These are phyloP conservation scores for Lophius americanus DNA, from an alignment of 2,797 vertebrate genomes.

Conservation along the genomic window DNA sequence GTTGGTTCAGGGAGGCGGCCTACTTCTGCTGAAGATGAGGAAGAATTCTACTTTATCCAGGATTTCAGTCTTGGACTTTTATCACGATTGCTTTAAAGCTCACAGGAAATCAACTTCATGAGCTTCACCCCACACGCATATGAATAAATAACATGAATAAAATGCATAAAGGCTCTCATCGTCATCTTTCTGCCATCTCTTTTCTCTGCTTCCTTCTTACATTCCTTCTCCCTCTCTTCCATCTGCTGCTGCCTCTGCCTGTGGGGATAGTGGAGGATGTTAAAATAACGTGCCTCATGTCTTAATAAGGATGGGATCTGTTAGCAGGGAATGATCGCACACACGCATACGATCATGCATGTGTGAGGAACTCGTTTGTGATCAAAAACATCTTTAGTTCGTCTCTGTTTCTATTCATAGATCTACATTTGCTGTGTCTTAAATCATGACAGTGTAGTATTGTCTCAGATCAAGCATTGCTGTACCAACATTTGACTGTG, in stretches of 20 bases:
- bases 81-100: background rate
- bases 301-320: slow-evolving; percentile 54
- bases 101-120: background rate
- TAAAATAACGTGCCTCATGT: slow-evolving; percentile 47
- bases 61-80: background rate
- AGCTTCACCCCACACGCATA: background rate
- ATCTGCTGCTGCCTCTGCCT: slow-evolving; percentile 40
- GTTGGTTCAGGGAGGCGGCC: slow-evolving; percentile 1
- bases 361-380: no score
- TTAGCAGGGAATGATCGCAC: slow-evolving; percentile 13
- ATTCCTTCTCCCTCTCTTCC: slow-evolving; percentile 11
- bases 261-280: slow-evolving; percentile 41
- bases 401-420: no score
- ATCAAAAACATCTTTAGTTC: background rate
- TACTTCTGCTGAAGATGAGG: background rate
- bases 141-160: slow-evolving; percentile 16
- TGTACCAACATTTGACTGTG: no score
- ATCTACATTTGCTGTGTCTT: no score
- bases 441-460: no score
- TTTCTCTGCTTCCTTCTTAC: background rate
- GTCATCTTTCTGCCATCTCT: background rate
- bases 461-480: no score
- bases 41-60: background rate
- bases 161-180: background rate
- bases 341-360: slow-evolving; percentile 10